Conservation (phyloP, 2,797 vertebrate genomes). For the Hypotaenidia philippensis region DNA sequence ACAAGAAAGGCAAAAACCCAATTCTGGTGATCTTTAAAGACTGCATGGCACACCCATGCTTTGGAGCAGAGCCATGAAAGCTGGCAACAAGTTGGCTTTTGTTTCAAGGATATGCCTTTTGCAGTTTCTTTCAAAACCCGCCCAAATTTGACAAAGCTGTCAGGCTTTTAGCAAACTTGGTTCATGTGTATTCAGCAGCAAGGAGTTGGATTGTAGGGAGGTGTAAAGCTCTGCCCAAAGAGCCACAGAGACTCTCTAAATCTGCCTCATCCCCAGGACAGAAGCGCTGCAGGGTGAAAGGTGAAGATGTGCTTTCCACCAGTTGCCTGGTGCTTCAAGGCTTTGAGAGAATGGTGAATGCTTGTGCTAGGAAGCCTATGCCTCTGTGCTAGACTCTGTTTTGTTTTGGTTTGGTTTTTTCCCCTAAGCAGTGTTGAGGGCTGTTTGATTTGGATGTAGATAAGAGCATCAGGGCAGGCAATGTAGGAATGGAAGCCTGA, state of each 20-base stretch:
- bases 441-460: neutral
- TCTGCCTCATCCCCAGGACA: fast-evolving
- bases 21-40: neutral
- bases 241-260: neutral
- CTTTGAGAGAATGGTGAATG: neutral
- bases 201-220: neutral
- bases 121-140: slow-evolving; percentile 13
- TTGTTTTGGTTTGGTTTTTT: no score
- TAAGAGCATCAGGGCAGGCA: neutral
- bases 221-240: neutral
- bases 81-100: slow-evolving; percentile 7
- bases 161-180: neutral
- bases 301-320: neutral
- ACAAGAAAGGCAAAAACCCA: neutral
- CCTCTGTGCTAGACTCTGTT: neutral
- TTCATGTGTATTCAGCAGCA: slow-evolving; percentile 1
- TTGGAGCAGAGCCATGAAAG: slow-evolving; percentile 1
- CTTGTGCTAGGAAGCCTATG: neutral
- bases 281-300: neutral
- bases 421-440: neutral
- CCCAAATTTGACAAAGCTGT: neutral
- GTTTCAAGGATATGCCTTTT: slow-evolving; percentile 26
- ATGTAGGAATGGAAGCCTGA: neutral
- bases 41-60: neutral
- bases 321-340: fast-evolving